Evolutionary conservation across 1,140 invertebrate genomes (phyloP), one percentile per base, ranked within the genome.

Genomic region (Meteorus sp.): DNA sequence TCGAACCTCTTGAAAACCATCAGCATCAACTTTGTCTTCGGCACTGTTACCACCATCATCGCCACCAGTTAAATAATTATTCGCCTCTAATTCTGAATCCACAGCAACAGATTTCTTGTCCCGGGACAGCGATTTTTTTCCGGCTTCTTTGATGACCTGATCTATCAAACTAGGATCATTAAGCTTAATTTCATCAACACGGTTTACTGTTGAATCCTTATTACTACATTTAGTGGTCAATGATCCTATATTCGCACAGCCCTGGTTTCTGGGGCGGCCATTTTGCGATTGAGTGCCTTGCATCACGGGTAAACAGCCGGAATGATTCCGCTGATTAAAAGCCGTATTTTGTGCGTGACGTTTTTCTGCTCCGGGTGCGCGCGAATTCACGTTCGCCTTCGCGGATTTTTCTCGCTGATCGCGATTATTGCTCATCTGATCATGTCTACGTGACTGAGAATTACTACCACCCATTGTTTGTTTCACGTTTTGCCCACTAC

Each of bases 1-100:
- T 39, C 89, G 85, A 1, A 94, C 92, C 74, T 95, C 92, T 74
- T 93, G 91, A 74, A 94, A 94, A 37, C 91, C 91, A 72, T 92
- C 90, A 67, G 89, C 83, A 47, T 81, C 78, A 0, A 79, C 44
- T 43, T 77, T 78, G 17, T 78, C 76, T 54, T 81, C 79, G 4
- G 62, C 45, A 7, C 60, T 60, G 25, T 68, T 76, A 0, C 29
- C 37, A 6, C 61, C 67, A 9, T 76, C 74, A 11, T 74, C 74
- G 33, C 65, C 56, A 13, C 64, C 81, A 62, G 82, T 79, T 37
- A 78, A 73, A 45, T 67, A 75, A 56, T 71, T 76, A 33, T 77
- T 79, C 0, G 78, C 82, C 56, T 88, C 83, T 3, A 72, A 67
- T 35, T 83, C 82, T 11, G 67, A 68, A 6, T 82, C 80, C 0